Evolutionary conservation across 2,888 invertebrate species (phyloP).

Genomic region (Sminthurinus aureus): DNA sequence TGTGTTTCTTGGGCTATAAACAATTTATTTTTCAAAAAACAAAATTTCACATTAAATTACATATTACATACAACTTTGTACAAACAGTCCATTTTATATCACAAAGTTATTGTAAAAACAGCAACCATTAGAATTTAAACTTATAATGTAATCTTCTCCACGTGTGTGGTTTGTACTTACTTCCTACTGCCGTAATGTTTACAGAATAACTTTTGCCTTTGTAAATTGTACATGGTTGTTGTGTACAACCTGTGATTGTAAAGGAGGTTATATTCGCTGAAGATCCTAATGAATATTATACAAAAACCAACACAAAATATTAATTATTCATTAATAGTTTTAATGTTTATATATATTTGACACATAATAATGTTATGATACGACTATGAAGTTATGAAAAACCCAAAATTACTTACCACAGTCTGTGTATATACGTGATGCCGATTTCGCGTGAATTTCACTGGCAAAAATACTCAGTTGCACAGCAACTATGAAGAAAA

Average conservation of each 20-base stretch:
- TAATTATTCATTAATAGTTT: background rate
- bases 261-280: constrained; percentile 21
- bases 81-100: background rate
- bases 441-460: too few species aligned
- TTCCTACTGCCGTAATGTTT: constrained; percentile 30
- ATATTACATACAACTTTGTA: background rate
- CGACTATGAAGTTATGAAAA: background rate
- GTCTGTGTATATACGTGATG: background rate
- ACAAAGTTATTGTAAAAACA: background rate
- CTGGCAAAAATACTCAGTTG: too few species aligned
- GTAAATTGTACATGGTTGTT: constrained; percentile 25
- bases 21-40: background rate
- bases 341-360: background rate
- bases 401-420: background rate
- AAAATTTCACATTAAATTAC: background rate
- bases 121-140: background rate
- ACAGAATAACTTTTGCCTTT: constrained; percentile 29
- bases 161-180: background rate
- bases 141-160: background rate
- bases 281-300: constrained; percentile 22
- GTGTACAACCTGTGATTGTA: constrained; percentile 11
- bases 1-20: constrained; percentile 7
- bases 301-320: background rate
- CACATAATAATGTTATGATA: background rate
- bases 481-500: too few species aligned